Evolutionary conservation across 92 coral and sea anemone genomes (phyloP), one percentile per base, ranked within the genome.

Genomic region (Umimayanthus kanabou): DNA sequence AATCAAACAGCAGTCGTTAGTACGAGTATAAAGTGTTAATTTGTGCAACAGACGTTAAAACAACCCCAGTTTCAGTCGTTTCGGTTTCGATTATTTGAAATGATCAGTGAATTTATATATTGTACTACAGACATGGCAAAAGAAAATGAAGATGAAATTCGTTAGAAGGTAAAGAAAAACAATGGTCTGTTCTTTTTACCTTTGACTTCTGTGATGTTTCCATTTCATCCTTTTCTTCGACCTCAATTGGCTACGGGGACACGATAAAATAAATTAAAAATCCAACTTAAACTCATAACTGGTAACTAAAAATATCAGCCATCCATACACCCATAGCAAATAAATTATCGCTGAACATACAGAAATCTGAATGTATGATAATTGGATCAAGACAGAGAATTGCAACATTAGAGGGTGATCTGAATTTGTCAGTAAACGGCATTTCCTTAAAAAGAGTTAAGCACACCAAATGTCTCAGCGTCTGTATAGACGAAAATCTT

Each of bases 131-230:
- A 25, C 74, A 70, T 70, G 30, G 74, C 3, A n/a, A 29, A 26
- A 70, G 74, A 25, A 70, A 70, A 70, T 70, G 74, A 70, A 65
- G 71, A 65, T 26, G 71, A 70, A 70, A 26, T 70, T 70, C 33
- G 74, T 70, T 25, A 70, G 74, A 26, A 14, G 37, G 74, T 70
- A 70, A 70, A 70, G 30, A 13, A 70, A 70, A 5, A 70, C 8
- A 70, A 70, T 0, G 74, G 74, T 70, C 30, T 70, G 74, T 70
- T 70, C 13, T 70, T 70, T n/a, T 70, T 70, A 70, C 74, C 74
- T 70, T 26, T 70, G 37, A 70, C 74, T 70, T 70, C 74, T 70
- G 74, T 70, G 74, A 70, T 2, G 74, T 70, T 70, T 70, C 74
- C 74, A 70, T n/a, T 70, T 70, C 74, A 70, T 70, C 71, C 20